A percentile compares a stretch with the other conserved stretches of the same genome.
Evolutionary conservation across 2,797 vertebrate species (phyloP).

Genomic region (Dipus sagitta): DNA sequence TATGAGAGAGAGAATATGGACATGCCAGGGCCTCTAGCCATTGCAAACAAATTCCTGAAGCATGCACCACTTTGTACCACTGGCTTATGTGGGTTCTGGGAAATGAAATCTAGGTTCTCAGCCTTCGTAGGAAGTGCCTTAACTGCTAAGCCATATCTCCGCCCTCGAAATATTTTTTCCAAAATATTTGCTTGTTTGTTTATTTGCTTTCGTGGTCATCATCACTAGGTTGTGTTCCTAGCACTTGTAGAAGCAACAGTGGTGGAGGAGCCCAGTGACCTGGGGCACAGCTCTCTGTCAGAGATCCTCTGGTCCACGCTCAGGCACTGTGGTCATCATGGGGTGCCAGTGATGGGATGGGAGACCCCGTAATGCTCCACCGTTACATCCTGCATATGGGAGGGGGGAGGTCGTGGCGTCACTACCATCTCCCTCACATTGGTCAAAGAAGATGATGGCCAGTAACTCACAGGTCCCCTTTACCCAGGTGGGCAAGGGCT

Average conservation of each 20-base stretch:
- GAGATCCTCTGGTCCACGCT: slow-evolving; percentile 83
- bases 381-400: slow-evolving; percentile 89
- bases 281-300: slow-evolving; percentile 72
- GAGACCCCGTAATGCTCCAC: slow-evolving; percentile 85
- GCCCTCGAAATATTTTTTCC: too few species aligned
- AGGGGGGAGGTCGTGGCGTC: slow-evolving; percentile 88
- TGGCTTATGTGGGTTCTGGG: too few species aligned
- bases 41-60: too few species aligned
- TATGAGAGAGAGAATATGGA: too few species aligned
- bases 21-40: too few species aligned
- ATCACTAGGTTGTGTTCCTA: slow-evolving; percentile 61
- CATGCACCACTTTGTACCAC: too few species aligned
- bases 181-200: too few species aligned
- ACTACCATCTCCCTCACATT: slow-evolving; percentile 93
- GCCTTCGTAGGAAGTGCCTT: too few species aligned
- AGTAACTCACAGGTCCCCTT: slow-evolving; percentile 89
- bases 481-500: slow-evolving; percentile 89
- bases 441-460: slow-evolving; percentile 92
- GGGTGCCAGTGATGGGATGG: slow-evolving; percentile 90
- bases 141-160: too few species aligned
- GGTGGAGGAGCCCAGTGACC: slow-evolving; percentile 68
- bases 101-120: too few species aligned
- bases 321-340: slow-evolving; percentile 80
- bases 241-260: slow-evolving; percentile 86
- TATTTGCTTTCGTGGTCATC: slow-evolving; percentile 62